Evolutionary conservation across 2,113 vertebrate genomes (phyloP), one percentile per base, ranked within the genome.

Genomic region (Phocoena sinus): DNA sequence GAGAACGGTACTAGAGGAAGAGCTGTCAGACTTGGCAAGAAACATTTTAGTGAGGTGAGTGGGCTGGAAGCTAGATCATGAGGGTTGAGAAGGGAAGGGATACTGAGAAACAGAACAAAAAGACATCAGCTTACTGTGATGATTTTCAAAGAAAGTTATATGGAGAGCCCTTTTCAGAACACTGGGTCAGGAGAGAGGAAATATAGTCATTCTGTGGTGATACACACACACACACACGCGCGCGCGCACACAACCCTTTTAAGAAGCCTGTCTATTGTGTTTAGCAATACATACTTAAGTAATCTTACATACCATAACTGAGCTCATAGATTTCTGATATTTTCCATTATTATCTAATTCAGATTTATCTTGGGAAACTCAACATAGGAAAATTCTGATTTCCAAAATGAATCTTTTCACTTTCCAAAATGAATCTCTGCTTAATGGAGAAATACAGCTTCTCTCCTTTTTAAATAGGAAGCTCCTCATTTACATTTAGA

Each of bases 341-440:
- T 82, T 94, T 74, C 62, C 31, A 41, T 83, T 73, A 15, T 71
- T 79, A 67, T 26, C 17, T 68, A 89, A 67, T 18, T 94, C 65
- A 44, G 5, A 26, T 94, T 92, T 89, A 31, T 20, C 33, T 18
- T 93, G 47, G 9, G 67, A 86, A 74, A 81, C 18, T 26, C 44
- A 89, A 36, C 5, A 21, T 8, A 26, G 14, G 14, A 94, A 68
- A 38, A 88, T 91, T 91, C 41, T 76, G 20, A 77, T 77, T 79
- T 94, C 12, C 12, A 80, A 83, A 94, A 53, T 38, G 79, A 81
- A 81, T 81, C 26, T 50, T 44, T 63, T 77, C 17, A 92, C 70
- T 83, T 95, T 83, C 26, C 76, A 88, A 87, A 87, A 62, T 83
- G n/a, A 83, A 83, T 89, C 9, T 79, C 95, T 88, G 28, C 25